Base-by-base conservation (phyloP, 2,113 vertebrate genomes). In the Equus quagga region DNA sequence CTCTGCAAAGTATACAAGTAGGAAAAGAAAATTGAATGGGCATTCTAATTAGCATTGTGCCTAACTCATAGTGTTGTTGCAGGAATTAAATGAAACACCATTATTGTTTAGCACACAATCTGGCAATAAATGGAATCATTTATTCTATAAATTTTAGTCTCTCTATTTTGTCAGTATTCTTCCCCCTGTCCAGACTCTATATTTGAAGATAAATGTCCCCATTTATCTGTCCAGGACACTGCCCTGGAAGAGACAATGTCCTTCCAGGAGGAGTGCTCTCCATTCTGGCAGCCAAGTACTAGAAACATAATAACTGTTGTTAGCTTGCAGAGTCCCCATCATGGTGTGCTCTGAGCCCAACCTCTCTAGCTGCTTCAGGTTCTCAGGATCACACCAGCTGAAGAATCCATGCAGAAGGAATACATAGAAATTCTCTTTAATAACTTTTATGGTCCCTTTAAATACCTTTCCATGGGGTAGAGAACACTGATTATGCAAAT, bases 1-100 rank as follows among this genome's bases (percentile, higher is more conserved):
- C 12, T 90, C n/a, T 24, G 26, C 69, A 41, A 94, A 72, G 4
- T 72, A 4, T 90, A 65, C 21, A 70, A 26, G 5, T 84, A 79
- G 73, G 23, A 10, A 69, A 81, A 93, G 89, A 31, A 82, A 86
- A 92, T n/a, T 51, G 14, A 70, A 44, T 69, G 23, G 26, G 3
- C 10, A 78, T 91, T 90, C 6, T 51, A 78, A 83, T 75, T 85
- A 60, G 76, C 62, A 81, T 51, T 46, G 15, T 69, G 6, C 13
- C 12, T 83, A 67, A 11, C 13, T 93, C n/a, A 56, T 44, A 83
- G 6, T 41, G 21, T 70, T 93, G 75, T 24, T 89, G 41, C 75
- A n/a, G 58, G 81, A 73, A 82, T 89, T 85, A 93, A 91, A 95
- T 70, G 21, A 64, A 76, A 54, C 9, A 65, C n/a, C 8, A n/a